Conservation (phyloP, 2,797 vertebrate genomes). For the Macropodus opercularis region DNA sequence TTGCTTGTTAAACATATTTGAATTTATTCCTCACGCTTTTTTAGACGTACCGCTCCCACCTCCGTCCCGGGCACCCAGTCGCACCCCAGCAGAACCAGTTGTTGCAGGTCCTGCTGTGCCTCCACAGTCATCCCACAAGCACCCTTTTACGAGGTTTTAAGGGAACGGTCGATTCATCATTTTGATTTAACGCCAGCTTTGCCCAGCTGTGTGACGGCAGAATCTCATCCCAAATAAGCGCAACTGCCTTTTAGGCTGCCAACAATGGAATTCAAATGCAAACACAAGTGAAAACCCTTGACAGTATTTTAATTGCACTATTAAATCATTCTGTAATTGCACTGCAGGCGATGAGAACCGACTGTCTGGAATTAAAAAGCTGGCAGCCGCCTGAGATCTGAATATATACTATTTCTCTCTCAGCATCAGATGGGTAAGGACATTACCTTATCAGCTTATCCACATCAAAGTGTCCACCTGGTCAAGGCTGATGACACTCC, state of each 20-base stretch:
- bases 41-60: not conserved
- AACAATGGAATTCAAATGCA: constrained; percentile 42
- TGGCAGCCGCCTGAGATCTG: constrained; percentile 32
- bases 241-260: constrained; percentile 33
- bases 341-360: constrained; percentile 24
- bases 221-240: constrained; percentile 28
- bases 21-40: no score
- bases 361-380: constrained; percentile 35
- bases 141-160: not conserved
- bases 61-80: no score
- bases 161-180: constrained; percentile 9
- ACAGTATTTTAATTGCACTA: constrained; percentile 61
- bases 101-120: not conserved
- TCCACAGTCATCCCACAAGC: not conserved
- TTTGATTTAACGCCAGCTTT: constrained; percentile 26
- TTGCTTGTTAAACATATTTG: not conserved
- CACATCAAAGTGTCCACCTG: constrained; percentile 26
- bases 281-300: constrained; percentile 45
- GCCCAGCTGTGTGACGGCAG: constrained; percentile 21
- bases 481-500: constrained; percentile 47
- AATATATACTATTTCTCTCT: constrained; percentile 27
- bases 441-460: constrained; percentile 45
- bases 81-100: not conserved
- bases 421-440: constrained; percentile 36
- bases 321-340: constrained; percentile 49